phyloP scores from a whole-genome alignment of 2,888 invertebrate species.

The Adelphocoris suturalis region DNA sequence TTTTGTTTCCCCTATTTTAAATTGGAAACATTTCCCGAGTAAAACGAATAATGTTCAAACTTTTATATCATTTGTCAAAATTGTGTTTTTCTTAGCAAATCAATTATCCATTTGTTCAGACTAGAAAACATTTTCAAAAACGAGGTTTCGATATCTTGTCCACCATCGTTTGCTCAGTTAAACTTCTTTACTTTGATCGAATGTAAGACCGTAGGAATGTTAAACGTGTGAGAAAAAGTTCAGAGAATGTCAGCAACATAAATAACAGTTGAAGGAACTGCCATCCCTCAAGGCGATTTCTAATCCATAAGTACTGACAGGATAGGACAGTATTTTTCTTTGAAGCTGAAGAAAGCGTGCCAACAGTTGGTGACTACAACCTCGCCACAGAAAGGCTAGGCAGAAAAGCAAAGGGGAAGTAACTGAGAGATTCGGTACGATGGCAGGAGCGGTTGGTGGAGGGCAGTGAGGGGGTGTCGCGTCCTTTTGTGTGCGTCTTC shows the following conservation, averaged over 20 bases:
- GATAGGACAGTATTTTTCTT: constrained; percentile 23
- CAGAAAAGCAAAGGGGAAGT: constrained; percentile 46
- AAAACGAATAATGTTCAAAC: no score
- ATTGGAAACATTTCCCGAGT: no score
- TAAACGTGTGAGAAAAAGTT: no score
- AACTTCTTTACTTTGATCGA: no score
- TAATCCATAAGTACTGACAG: constrained; percentile 14
- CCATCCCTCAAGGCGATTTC: constrained; percentile 8
- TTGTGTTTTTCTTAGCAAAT: no score
- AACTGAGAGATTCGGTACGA: constrained; percentile 38
- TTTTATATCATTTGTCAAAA: no score
- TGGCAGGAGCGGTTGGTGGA: neutral
- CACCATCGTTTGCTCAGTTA: no score
- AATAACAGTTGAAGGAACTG: neutral
- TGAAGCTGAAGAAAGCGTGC: neutral
- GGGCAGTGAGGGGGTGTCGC: constrained; percentile 28
- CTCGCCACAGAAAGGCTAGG: constrained; percentile 23
- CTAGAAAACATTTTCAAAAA: no score
- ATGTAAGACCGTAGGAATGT: no score
- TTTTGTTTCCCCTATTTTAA: no score
- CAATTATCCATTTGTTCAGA: no score
- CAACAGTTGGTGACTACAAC: constrained; percentile 50
- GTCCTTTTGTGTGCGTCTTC: constrained; percentile 29
- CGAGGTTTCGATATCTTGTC: no score
- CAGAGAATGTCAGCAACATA: neutral